Evolutionary conservation across 2,797 vertebrate species (phyloP), one percentile per base, ranked within the genome.

Genomic region (Sebastes jordani): DNA sequence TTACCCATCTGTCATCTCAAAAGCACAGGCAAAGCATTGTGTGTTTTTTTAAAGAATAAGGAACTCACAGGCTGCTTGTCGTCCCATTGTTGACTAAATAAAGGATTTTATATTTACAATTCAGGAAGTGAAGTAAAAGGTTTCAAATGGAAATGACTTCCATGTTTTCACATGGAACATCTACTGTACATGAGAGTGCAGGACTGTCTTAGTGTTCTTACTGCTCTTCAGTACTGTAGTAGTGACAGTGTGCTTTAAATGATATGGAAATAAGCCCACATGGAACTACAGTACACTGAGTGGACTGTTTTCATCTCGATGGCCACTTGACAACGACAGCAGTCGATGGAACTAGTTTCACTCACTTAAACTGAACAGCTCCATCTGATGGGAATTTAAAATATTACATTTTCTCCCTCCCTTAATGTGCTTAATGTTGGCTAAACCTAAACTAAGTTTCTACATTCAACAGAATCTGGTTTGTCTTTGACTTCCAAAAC

Each of bases 1-100:
- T 88, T 84, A 85, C 71, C 82, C 82, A 86, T 85, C 76, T 86
- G 82, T 73, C 76, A 75, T 60, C 23, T 80, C 60, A 27, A 1
- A 11, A 18, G 46, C 7, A 16, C 30, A 52, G 36, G 61, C 14
- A 16, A 38, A 38, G 80, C 75, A 81, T 75, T 67, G 20, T 78
- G 71, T 63, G 32, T 25, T 61, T 63, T 61, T 13, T 8, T 9
- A 14, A 38, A 23, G 6, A 27, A 23, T 16, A 3, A n/a, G 7
- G 36, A 11, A 13, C 4, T 36, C 3, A 11, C 14, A 25, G 32
- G 11, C 16, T 1, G 6, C 11, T 54, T 54, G n/a, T 13, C 1
- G 22, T 18, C 34, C 14, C 18, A 11, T 18, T 29, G 13, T 27
- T 9, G 32, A 65, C 25, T 2, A 13, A 55, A 14, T 9, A 2